phyloP scores from a whole-genome alignment of 2,888 invertebrate species.

The Aporophyla lueneburgensis region DNA sequence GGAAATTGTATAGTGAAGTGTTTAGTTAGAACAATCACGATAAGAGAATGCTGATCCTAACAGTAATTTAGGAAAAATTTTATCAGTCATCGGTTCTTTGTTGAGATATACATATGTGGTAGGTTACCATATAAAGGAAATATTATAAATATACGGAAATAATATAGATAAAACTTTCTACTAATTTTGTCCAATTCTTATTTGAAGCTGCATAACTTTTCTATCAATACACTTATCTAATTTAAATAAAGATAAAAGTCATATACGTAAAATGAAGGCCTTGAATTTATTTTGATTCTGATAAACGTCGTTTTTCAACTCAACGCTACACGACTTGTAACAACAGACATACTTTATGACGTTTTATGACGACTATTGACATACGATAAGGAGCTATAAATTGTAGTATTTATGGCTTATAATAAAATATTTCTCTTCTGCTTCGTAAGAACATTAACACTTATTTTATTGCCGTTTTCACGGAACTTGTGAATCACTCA shows the following conservation, averaged over 20 bases:
- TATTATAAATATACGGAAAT: too few relatives aligned
- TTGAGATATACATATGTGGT: neutral
- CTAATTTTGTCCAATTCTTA: neutral
- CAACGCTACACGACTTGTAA: constrained; percentile 11
- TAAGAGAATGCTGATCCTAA: neutral
- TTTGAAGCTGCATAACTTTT: neutral
- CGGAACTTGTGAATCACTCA: neutral
- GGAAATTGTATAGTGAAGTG: neutral
- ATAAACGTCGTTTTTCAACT: constrained; percentile 28
- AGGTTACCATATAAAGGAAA: too few relatives aligned
- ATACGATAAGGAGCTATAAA: constrained; percentile 69
- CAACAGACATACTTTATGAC: constrained; percentile 59
- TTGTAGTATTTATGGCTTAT: constrained; percentile 66
- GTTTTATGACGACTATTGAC: constrained; percentile 65
- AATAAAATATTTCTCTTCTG: constrained; percentile 66
- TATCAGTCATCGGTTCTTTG: neutral
- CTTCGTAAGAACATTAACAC: constrained; percentile 47
- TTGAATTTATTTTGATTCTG: constrained; percentile 22
- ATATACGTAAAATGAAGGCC: constrained; percentile 4
- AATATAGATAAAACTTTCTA: neutral
- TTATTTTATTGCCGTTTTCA: constrained; percentile 59
- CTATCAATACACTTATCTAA: neutral
- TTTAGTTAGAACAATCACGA: neutral
- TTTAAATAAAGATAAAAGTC: constrained; percentile 8
- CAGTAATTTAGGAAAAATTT: neutral